Evolutionary conservation across 1,140 invertebrate species (phyloP).

Genomic region (Leptinotarsa defecta): DNA sequence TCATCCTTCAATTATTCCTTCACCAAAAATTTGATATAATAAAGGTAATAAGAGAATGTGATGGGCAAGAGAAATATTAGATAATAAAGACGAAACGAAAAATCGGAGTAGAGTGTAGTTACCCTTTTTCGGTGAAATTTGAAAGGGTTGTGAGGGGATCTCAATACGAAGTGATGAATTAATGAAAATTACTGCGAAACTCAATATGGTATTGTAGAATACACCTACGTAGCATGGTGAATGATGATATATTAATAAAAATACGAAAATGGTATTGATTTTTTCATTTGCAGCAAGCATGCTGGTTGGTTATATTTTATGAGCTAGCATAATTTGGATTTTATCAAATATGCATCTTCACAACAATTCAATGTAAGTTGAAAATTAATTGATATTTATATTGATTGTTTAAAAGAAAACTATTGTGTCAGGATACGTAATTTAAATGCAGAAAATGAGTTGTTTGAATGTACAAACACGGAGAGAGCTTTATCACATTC

Average conservation of each 20-base stretch:
- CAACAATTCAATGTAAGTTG: too few relatives aligned
- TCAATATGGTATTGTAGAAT: conserved; percentile 12
- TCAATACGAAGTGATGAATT: conserved; percentile 31
- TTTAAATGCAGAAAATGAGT: too few relatives aligned
- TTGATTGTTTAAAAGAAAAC: too few relatives aligned
- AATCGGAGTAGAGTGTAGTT: conserved; percentile 14
- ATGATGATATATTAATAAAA: conserved; percentile 3
- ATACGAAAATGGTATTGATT: not conserved
- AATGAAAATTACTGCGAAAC: conserved; percentile 25
- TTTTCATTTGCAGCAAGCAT: not conserved
- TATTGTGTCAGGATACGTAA: too few relatives aligned
- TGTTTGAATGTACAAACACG: too few relatives aligned
- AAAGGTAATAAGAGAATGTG: conserved; percentile 25
- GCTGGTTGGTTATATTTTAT: not conserved
- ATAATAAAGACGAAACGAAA: conserved; percentile 29
- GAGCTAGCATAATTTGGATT: too few relatives aligned
- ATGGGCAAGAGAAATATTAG: conserved; percentile 29
- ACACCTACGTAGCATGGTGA: not conserved
- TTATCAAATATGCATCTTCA: too few relatives aligned
- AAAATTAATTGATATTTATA: too few relatives aligned
- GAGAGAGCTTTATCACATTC: too few relatives aligned
- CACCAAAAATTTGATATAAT: conserved; percentile 17
- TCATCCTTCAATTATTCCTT: not conserved
- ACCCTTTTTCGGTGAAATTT: conserved; percentile 22
- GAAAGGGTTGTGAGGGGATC: conserved; percentile 25